Evolutionary conservation across 2,888 invertebrate species (phyloP), one percentile per base, ranked within the genome.

Genomic region (Subacronicta megacephala): DNA sequence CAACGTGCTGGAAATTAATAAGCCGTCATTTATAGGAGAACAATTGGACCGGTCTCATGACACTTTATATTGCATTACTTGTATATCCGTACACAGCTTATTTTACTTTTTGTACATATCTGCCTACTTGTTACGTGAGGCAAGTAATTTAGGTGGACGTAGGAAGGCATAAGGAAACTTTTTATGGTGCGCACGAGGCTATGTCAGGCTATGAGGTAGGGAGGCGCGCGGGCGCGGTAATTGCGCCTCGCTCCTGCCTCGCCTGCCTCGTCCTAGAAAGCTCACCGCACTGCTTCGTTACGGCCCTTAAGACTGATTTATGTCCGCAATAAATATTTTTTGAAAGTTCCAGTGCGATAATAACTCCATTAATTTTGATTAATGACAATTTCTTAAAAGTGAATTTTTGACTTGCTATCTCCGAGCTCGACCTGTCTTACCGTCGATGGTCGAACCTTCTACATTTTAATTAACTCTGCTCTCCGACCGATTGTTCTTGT

Each of bases 301-400:
- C 85, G 90, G 89, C 92, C 92, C 93, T 93, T 92, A 92, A 87
- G 78, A 88, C 88, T 92, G 93, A 94, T 93, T 93, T 93, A 94
- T 92, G 89, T 81, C 67, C 66, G 88, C 82, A 90, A 93, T 93
- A 93, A 93, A 93, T 93, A 92, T 90, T 92, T 93, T 93, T 92
- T 93, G 92, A 92, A 94, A 93, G 92, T 93, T 89, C 76, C 84
- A 90, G 89, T 92, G 91, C 91, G 92, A 93, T 93, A 94, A 93
- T 93, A 93, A 93, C 92, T 93, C 92, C 93, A 94, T 94, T 93
- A 93, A 94, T 92, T 92, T 94, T 94, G 94, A 94, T 94, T 92
- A 90, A 94, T 93, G 93, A 89, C 89, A 90, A 88, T 93, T 93
- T 93, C 90, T 89, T 84, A 90, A 91, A 92, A 93, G 91, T 92